Conservation (phyloP, 2,113 vertebrate species). For the Catagonus wagneri region DNA sequence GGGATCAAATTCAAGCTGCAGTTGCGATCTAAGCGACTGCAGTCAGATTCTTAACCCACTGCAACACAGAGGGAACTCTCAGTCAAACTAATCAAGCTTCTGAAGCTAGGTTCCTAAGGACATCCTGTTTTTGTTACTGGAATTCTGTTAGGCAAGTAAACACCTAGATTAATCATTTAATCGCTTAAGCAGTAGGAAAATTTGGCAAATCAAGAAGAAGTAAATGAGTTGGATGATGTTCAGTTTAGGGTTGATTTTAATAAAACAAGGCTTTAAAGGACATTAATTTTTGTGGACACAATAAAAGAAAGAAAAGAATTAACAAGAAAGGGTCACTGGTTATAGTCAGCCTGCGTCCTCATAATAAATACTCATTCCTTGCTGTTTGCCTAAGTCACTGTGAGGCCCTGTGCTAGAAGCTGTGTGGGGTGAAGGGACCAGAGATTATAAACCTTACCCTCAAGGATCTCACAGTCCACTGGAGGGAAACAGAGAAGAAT, state of each 20-base stretch:
- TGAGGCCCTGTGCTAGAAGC: not conserved
- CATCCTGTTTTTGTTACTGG: not conserved
- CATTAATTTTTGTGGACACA: conserved; percentile 42
- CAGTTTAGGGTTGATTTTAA: conserved; percentile 65
- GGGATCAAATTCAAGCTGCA: too few species aligned
- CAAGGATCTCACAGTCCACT: not conserved
- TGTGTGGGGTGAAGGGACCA: not conserved
- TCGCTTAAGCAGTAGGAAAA: conserved; percentile 18
- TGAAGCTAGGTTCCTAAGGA: not conserved
- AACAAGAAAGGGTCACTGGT: conserved; percentile 36
- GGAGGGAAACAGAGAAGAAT: not conserved
- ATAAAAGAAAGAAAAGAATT: conserved; percentile 42
- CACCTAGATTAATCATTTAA: conserved; percentile 39
- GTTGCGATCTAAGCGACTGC: too few species aligned
- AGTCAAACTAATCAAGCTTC: not conserved
- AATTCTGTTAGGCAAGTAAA: conserved; percentile 49
- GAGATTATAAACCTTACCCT: not conserved
- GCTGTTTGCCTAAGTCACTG: not conserved
- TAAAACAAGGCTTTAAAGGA: conserved; percentile 23
- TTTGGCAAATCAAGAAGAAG: conserved; percentile 24
- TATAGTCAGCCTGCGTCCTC: not conserved
- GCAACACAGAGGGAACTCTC: too few species aligned
- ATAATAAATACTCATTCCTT: conserved; percentile 5
- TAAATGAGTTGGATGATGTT: conserved; percentile 48
- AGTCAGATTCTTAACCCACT: too few species aligned